Evolutionary conservation across 2,888 invertebrate species (phyloP).

Genomic region (Aelia acuminata): DNA sequence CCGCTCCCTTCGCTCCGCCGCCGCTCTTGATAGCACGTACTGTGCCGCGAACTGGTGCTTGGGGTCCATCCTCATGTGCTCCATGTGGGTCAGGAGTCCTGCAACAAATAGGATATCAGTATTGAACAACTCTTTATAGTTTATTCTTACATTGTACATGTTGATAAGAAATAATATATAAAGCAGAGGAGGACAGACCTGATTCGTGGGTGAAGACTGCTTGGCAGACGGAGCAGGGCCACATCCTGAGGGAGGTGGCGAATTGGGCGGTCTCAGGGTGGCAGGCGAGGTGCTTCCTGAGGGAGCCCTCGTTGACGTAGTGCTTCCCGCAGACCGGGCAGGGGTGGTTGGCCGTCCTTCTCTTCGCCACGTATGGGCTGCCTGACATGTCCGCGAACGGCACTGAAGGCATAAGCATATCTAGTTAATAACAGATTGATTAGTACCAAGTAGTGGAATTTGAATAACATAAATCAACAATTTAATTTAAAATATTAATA

Average conservation of each 20-base stretch:
- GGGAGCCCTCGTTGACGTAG: constrained; percentile 93
- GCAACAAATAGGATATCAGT: constrained; percentile 67
- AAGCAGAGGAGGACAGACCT: constrained; percentile 75
- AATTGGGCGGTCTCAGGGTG: constrained; percentile 92
- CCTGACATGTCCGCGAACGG: constrained; percentile 69
- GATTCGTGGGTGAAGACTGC: constrained; percentile 95
- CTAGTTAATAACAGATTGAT: constrained; percentile 3
- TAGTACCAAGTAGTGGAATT: neutral
- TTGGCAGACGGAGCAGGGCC: constrained; percentile 96
- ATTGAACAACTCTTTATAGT: too few relatives aligned
- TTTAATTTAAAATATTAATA: neutral
- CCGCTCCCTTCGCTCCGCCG: constrained; percentile 89
- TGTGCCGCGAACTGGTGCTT: constrained; percentile 97
- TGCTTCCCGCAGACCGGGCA: constrained; percentile 96
- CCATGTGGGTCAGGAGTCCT: constrained; percentile 95
- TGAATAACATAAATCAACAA: neutral
- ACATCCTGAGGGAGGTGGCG: constrained; percentile 90
- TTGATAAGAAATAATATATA: neutral
- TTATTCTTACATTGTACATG: too few relatives aligned
- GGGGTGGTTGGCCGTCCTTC: constrained; percentile 94
- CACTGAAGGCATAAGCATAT: constrained; percentile 54
- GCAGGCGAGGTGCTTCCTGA: constrained; percentile 92
- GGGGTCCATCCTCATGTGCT: constrained; percentile 96
- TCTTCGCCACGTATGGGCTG: constrained; percentile 91
- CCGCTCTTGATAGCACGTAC: constrained; percentile 90